Conservation (phyloP, 1,140 invertebrate species). For the Aleiodes sp. region DNA sequence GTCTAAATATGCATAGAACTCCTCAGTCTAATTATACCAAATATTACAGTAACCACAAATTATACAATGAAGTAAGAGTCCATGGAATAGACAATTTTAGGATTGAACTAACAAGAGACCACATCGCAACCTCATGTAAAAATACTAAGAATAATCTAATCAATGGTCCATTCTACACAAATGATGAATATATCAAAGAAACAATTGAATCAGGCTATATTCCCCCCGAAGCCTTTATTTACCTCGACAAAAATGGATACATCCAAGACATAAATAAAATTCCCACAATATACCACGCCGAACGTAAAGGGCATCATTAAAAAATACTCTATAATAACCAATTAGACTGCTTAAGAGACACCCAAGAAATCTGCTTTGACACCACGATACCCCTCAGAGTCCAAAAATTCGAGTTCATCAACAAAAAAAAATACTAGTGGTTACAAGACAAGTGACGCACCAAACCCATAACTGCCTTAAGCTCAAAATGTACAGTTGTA, state of each 20-base stretch:
- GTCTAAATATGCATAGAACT: constrained; percentile 19
- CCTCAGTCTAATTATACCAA: constrained; percentile 8
- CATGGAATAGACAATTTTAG: constrained; percentile 31
- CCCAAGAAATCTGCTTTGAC: no score
- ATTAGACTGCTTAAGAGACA: no score
- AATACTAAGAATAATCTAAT: constrained; percentile 24
- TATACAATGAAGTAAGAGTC: constrained; percentile 24
- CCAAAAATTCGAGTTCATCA: no score
- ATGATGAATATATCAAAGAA: constrained; percentile 18
- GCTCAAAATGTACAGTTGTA: no score
- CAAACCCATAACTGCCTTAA: no score
- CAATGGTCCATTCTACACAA: constrained; percentile 6
- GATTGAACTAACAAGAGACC: constrained; percentile 31
- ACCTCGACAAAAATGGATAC: not conserved
- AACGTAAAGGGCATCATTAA: no score
- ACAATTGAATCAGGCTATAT: not conserved
- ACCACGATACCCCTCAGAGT: no score
- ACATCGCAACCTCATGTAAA: constrained; percentile 16
- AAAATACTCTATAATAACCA: no score
- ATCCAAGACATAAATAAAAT: constrained; percentile 19
- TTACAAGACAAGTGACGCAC: no score
- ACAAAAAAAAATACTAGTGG: no score
- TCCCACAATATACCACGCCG: constrained; percentile 12
- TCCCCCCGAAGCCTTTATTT: constrained; percentile 15
- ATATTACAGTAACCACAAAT: constrained; percentile 12